Percentiles rank a stretch among this genome's conserved stretches.
Evolutionary conservation across 2,797 vertebrate genomes (phyloP).

Genomic region (Xyrichtys novacula): DNA sequence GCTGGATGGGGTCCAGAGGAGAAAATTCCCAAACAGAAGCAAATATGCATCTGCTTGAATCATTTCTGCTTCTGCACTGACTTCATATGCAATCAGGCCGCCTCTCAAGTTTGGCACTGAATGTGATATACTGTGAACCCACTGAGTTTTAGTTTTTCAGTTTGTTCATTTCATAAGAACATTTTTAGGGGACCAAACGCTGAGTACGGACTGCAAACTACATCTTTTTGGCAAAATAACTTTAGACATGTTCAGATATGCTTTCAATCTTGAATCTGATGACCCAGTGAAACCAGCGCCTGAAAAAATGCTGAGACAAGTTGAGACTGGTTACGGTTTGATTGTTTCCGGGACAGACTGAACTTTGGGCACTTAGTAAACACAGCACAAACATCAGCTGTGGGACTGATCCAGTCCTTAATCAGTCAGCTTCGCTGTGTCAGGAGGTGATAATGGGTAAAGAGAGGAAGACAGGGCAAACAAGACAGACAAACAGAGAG

Average conservation of each 20-base stretch:
- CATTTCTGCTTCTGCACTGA: background rate
- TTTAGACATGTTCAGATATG: background rate
- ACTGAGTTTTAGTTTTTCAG: background rate
- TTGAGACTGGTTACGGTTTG: slow-evolving; percentile 8
- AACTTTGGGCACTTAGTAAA: slow-evolving; percentile 31
- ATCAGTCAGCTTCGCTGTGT: slow-evolving; percentile 4
- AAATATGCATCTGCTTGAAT: background rate
- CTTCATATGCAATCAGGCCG: background rate
- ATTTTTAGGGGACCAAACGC: background rate
- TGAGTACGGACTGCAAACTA: background rate
- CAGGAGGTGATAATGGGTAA: slow-evolving; percentile 4
- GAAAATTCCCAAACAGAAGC: background rate
- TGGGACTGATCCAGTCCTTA: slow-evolving; percentile 34
- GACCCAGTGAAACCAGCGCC: background rate
- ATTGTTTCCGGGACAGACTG: slow-evolving; percentile 9
- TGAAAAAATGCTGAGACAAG: background rate
- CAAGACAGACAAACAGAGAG: slow-evolving; percentile 4
- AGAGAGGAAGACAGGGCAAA: slow-evolving; percentile 10
- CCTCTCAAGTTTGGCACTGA: background rate
- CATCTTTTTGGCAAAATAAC: background rate
- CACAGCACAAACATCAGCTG: slow-evolving; percentile 13
- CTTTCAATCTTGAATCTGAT: slow-evolving; percentile 11
- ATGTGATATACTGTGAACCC: background rate
- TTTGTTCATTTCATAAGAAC: background rate
- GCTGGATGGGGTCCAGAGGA: background rate